Evolutionary conservation across 2,888 invertebrate species (phyloP).

Genomic region (Nezara viridula): DNA sequence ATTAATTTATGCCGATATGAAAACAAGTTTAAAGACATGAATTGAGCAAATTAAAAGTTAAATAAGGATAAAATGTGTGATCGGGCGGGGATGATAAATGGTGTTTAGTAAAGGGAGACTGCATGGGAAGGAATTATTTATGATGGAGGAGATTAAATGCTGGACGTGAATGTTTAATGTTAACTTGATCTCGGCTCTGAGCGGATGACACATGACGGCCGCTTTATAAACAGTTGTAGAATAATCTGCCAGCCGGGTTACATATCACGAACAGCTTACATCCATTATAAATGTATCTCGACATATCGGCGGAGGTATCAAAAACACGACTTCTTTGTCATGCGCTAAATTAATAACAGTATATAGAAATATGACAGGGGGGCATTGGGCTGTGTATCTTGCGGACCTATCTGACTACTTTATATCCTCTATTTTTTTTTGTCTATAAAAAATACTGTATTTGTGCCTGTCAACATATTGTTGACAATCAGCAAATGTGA

Average conservation of each 20-base stretch:
- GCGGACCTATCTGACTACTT: no score
- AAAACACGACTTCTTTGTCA: not conserved
- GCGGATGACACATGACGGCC: not conserved
- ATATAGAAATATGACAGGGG: not conserved
- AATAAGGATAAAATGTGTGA: not conserved
- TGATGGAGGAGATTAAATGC: slow-evolving; percentile 37
- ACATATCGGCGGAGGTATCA: not conserved
- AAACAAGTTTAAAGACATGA: not conserved
- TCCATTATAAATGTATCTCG: not conserved
- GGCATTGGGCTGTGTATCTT: no score
- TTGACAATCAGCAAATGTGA: no score
- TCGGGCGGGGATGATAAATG: not conserved
- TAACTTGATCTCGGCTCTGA: slow-evolving; percentile 10
- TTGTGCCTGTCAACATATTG: no score
- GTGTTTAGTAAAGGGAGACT: not conserved
- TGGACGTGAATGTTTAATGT: slow-evolving; percentile 40
- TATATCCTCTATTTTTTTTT: no score
- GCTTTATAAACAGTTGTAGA: slow-evolving; percentile 22
- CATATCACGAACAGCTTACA: not conserved
- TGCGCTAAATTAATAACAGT: not conserved
- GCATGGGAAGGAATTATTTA: not conserved
- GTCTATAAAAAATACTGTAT: no score
- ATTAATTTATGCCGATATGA: no score
- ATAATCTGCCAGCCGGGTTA: not conserved
- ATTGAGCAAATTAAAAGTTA: not conserved